Conservation (phyloP, 2,113 vertebrate genomes). For the Petrocephalus zakoni region DNA sequence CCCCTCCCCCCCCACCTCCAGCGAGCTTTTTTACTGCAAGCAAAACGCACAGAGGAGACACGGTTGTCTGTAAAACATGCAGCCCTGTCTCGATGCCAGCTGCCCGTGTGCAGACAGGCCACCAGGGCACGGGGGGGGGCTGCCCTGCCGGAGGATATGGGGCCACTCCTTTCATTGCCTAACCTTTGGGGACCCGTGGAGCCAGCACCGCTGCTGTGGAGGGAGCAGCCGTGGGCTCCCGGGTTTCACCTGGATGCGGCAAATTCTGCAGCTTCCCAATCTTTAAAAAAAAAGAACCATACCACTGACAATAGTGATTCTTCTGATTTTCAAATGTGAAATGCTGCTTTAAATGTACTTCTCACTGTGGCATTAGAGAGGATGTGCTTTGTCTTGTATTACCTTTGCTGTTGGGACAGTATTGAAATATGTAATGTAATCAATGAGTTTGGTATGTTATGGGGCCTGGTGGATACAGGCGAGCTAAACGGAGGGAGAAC, state of each 20-base stretch:
- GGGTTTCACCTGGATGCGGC: neutral
- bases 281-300: neutral
- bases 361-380: neutral
- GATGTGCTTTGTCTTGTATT: neutral
- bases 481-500: neutral
- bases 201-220: neutral
- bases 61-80: slow-evolving; percentile 29
- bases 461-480: neutral
- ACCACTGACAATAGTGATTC: neutral
- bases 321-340: neutral
- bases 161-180: slow-evolving; percentile 9
- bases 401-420: neutral
- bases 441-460: neutral
- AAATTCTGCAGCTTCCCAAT: neutral
- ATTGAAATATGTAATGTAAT: neutral
- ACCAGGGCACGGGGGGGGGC: neutral
- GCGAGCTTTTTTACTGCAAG: slow-evolving; percentile 39
- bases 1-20: slow-evolving; percentile 5
- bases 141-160: slow-evolving; percentile 14
- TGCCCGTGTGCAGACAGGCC: slow-evolving; percentile 25
- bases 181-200: neutral
- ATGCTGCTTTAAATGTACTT: neutral
- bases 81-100: slow-evolving; percentile 20
- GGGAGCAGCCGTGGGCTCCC: neutral
- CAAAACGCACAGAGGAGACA: slow-evolving; percentile 43